Base-by-base conservation (phyloP, 1,140 invertebrate species). In the Platyura marginata region DNA sequence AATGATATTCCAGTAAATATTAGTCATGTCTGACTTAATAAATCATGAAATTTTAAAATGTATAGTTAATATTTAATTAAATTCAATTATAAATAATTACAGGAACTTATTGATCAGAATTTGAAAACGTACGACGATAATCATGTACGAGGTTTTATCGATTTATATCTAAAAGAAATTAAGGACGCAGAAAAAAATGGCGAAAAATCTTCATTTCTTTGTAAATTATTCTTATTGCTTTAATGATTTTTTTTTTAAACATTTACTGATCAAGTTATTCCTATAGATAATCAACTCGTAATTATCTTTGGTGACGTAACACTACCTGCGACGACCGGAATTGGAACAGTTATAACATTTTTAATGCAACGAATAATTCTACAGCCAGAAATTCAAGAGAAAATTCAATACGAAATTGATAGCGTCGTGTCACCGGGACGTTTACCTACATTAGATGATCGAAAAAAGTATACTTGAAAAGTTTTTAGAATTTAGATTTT, bases 401-500 rank as follows among this genome's bases (percentile, higher is more conserved):
- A 70, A 42, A 62, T 83, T 2, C 75, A 78, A 45, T 51, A 67
- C 6, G 82, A 88, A 51, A 70, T 87, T 21, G 74, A 82, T 42
- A 46, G 60, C n/a, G 72, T 81, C 1, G 67, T 86, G 8, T 81
- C 79, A 2, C 59, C 56, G 11, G 65, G 66, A 23, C 63, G 77
- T 9, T 41, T 70, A 3, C 74, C 77, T 0, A 69, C 58, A 2
- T 56, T 81, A 21, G 66, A 74, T 22, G 80, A 87, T 53, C 64
- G 75, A 44, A 56, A 57, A 35, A 63, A 59, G 68, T 70, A 56
- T 41, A 46, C n/a, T 43, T 29, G 13, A 13, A 29, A 8, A 6
- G 6, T 29, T 6, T 6, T n/a, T n/a, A n/a, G 13, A 13, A 8
- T 8, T 29, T 29, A 6, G 6, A 13, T 29, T 8, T 29, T 13